These are phyloP conservation scores for Tetragonula carbonaria DNA, from an alignment of 2,888 invertebrate species.

Conservation along the genomic window DNA sequence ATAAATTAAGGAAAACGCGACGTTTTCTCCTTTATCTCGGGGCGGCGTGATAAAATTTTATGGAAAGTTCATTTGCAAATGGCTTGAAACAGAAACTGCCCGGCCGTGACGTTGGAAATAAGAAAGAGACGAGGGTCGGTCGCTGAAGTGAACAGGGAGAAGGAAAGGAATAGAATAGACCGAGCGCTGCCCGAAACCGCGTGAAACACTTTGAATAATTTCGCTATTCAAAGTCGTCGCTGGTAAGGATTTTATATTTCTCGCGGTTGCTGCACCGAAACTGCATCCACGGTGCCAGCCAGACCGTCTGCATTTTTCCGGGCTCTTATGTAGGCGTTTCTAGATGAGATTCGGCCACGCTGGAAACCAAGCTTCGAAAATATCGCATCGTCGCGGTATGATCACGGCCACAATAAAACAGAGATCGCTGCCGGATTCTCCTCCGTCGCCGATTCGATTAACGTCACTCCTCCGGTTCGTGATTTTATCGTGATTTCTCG, in stretches of 20 bases:
- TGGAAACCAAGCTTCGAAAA: constrained; percentile 38
- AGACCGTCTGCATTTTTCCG: constrained; percentile 76
- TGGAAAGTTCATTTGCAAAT: constrained; percentile 67
- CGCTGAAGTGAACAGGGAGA: not conserved
- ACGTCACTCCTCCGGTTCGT: not conserved
- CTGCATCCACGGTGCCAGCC: constrained; percentile 80
- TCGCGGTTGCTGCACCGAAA: constrained; percentile 77
- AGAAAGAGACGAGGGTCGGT: constrained; percentile 44
- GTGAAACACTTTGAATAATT: constrained; percentile 83
- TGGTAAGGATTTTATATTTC: constrained; percentile 77
- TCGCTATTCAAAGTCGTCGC: constrained; percentile 80
- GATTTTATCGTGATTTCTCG: not conserved
- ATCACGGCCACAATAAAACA: constrained; percentile 36
- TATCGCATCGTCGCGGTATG: constrained; percentile 20
- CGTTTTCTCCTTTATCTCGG: constrained; percentile 54
- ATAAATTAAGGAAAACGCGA: constrained; percentile 53
- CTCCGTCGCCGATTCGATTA: constrained; percentile 19
- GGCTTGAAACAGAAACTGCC: constrained; percentile 61
- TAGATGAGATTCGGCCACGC: constrained; percentile 47
- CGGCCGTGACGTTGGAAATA: constrained; percentile 40
- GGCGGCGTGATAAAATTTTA: constrained; percentile 62
- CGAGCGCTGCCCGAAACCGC: constrained; percentile 71
- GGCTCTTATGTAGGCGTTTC: constrained; percentile 49
- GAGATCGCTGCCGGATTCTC: not conserved
- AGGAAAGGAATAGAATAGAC: constrained; percentile 9